Percentiles rank a stretch among this genome's conserved stretches.
Evolutionary conservation across 2,113 vertebrate genomes (phyloP).

Genomic region (Urocynchramus pylzowi): DNA sequence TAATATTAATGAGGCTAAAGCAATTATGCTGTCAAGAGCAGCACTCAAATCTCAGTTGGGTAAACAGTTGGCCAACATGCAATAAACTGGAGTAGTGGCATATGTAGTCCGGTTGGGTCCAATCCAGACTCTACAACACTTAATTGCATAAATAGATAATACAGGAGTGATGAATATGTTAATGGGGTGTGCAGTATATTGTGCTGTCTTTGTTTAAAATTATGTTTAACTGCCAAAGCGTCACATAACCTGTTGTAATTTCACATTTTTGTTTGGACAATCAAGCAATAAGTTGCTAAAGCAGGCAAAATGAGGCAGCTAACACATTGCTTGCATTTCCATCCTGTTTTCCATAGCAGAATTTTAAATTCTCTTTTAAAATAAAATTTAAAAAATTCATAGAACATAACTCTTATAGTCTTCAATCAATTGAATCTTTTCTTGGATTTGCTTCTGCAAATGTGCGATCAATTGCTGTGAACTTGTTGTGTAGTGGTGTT

Average conservation of each 20-base stretch:
- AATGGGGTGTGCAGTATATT: conserved; percentile 31
- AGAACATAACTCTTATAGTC: neutral
- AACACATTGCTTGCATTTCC: conserved; percentile 32
- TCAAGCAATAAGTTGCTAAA: conserved; percentile 41
- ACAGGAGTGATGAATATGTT: conserved; percentile 41
- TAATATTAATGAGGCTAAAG: conserved; percentile 55
- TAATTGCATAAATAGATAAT: conserved; percentile 61
- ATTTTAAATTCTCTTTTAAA: conserved; percentile 2
- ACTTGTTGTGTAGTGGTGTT: neutral
- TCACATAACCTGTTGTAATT: conserved; percentile 56
- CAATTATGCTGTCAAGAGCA: conserved; percentile 51
- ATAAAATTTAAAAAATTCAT: neutral
- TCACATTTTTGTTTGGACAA: conserved; percentile 50
- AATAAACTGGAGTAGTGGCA: conserved; percentile 51
- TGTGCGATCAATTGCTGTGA: neutral
- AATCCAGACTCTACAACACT: conserved; percentile 48
- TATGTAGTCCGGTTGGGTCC: conserved; percentile 58
- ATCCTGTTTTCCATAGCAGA: neutral
- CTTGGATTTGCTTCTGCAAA: neutral
- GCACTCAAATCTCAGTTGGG: conserved; percentile 36
- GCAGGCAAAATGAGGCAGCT: conserved; percentile 23
- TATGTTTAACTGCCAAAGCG: neutral
- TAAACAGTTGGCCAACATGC: conserved; percentile 61
- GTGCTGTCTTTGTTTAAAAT: conserved; percentile 44
- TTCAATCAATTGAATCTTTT: neutral